These are phyloP conservation scores for Eulemur macaco DNA, from an alignment of 2,113 vertebrate genomes.

Conservation along the genomic window DNA sequence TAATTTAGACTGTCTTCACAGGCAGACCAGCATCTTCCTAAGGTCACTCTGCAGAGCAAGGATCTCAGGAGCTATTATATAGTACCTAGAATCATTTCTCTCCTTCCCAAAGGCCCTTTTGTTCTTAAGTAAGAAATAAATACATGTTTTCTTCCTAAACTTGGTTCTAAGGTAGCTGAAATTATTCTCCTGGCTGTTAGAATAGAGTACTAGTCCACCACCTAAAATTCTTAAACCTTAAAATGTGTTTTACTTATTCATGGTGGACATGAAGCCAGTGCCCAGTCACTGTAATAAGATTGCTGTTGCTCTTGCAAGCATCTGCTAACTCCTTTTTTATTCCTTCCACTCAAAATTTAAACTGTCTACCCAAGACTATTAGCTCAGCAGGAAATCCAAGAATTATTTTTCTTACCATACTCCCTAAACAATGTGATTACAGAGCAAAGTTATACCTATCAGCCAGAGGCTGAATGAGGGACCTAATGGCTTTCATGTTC, in stretches of 20 bases:
- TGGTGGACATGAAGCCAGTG: neutral
- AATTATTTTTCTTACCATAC: neutral
- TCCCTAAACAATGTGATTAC: neutral
- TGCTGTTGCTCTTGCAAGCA: neutral
- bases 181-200: neutral
- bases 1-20: neutral
- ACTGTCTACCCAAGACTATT: neutral
- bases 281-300: neutral
- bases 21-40: neutral
- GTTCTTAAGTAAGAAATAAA: conserved; percentile 24
- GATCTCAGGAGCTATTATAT: neutral
- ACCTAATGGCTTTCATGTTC: neutral
- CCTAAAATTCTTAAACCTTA: neutral
- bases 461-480: neutral
- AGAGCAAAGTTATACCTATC: neutral
- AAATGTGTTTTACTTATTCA: neutral
- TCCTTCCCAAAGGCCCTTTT: neutral
- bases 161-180: neutral
- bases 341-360: conserved; percentile 15
- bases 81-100: neutral
- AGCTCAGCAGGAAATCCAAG: neutral
- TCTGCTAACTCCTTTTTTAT: neutral
- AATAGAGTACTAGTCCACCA: neutral
- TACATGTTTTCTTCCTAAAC: conserved; percentile 4
- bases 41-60: neutral